Percentiles rank a stretch among this genome's conserved stretches.
phyloP scores from a whole-genome alignment of 2,797 vertebrate genomes.

The Hozukius guyotensis region DNA sequence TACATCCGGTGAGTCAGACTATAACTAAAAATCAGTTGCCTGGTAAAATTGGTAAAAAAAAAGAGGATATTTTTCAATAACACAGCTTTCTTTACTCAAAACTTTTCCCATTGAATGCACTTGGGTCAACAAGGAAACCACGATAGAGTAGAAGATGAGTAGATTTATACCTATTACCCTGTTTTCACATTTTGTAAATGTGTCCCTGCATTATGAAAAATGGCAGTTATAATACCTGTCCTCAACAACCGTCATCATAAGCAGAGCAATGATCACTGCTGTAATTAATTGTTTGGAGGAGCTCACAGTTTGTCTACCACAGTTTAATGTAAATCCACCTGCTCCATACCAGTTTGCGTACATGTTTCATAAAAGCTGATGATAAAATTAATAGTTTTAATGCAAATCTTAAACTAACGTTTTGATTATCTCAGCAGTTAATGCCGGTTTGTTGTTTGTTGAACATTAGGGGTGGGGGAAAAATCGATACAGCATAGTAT shows the following conservation, averaged over 20 bases:
- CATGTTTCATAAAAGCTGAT: background rate
- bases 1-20: background rate
- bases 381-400: no score
- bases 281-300: background rate
- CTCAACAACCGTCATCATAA: background rate
- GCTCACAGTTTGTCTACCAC: background rate
- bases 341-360: background rate
- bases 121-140: background rate
- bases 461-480: no score
- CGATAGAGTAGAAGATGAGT: background rate
- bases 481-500: no score
- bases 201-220: no score
- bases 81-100: background rate
- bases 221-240: no score
- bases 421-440: no score
- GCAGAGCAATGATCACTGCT: background rate
- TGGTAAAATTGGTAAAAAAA: no score
- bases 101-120: background rate
- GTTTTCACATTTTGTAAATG: background rate
- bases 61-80: no score
- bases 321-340: background rate
- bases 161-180: background rate
- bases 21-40: no score
- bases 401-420: no score
- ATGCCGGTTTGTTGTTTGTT: no score